Conservation (phyloP, 2,797 vertebrate species). For the Anisognathus igniventris region DNA sequence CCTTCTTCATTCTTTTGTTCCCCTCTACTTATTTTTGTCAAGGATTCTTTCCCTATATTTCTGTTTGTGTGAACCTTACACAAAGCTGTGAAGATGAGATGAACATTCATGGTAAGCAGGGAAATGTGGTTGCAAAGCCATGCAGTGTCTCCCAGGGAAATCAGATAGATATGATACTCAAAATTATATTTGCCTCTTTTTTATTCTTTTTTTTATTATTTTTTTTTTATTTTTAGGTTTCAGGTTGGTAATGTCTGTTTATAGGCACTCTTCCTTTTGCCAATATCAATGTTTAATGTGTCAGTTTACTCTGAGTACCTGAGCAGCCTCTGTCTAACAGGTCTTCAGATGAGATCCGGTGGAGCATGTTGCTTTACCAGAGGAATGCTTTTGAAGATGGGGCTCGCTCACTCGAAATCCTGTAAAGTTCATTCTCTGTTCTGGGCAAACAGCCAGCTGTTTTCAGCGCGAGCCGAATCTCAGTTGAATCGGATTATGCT, state of each 20-base stretch:
- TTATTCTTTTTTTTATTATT: background rate
- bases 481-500: background rate
- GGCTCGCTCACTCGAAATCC: background rate
- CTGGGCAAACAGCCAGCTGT: slow-evolving; percentile 49
- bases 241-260: background rate
- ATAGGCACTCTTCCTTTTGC: background rate
- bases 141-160: background rate
- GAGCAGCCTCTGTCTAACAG: background rate
- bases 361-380: background rate
- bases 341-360: background rate
- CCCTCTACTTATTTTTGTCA: background rate
- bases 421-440: slow-evolving; percentile 37
- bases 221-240: background rate
- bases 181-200: background rate
- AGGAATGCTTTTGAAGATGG: slow-evolving; percentile 58
- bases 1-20: background rate
- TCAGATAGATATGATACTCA: background rate
- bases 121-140: background rate
- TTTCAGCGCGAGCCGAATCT: background rate
- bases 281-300: background rate
- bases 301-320: background rate
- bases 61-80: background rate
- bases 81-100: background rate
- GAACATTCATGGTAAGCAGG: background rate
- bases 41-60: background rate